These are phyloP conservation scores for Eleutherodactylus coqui DNA, from an alignment of 2,797 vertebrate genomes.

Conservation along the genomic window DNA sequence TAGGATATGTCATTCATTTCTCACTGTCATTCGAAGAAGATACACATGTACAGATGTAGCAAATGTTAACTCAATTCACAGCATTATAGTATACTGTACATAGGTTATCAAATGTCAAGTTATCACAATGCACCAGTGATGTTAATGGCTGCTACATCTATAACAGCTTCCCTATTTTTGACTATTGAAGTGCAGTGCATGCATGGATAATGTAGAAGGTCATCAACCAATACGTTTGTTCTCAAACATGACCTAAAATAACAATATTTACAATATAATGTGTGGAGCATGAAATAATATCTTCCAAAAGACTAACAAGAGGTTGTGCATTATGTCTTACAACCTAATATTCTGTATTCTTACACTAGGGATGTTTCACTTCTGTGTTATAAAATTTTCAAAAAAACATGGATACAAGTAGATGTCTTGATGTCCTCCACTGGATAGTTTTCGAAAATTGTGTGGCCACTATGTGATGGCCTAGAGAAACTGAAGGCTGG, in stretches of 20 bases:
- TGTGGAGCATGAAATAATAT: conserved; percentile 17
- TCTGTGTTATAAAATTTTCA: not conserved
- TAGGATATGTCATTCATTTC: not conserved
- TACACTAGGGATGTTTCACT: not conserved
- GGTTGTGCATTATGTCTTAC: not conserved
- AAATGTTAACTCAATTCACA: too few relatives aligned
- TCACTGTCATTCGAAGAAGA: not conserved
- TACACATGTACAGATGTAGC: too few relatives aligned
- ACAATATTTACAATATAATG: not conserved
- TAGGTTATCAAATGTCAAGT: too few relatives aligned
- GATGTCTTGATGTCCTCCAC: too few relatives aligned
- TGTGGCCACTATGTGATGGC: not conserved
- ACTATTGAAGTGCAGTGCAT: not conserved
- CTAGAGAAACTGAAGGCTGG: not conserved
- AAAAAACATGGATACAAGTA: not conserved
- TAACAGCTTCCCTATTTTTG: not conserved
- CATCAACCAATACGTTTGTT: not conserved
- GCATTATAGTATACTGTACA: too few relatives aligned
- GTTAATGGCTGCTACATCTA: too few relatives aligned
- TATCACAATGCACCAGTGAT: too few relatives aligned
- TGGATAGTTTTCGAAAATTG: not conserved
- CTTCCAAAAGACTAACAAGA: not conserved
- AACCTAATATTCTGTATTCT: not conserved
- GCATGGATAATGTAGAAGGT: not conserved
- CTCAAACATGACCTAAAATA: not conserved